Percentiles rank a stretch among this genome's conserved stretches.
Evolutionary conservation across 2,888 invertebrate genomes (phyloP).

Genomic region (Empis livida): DNA sequence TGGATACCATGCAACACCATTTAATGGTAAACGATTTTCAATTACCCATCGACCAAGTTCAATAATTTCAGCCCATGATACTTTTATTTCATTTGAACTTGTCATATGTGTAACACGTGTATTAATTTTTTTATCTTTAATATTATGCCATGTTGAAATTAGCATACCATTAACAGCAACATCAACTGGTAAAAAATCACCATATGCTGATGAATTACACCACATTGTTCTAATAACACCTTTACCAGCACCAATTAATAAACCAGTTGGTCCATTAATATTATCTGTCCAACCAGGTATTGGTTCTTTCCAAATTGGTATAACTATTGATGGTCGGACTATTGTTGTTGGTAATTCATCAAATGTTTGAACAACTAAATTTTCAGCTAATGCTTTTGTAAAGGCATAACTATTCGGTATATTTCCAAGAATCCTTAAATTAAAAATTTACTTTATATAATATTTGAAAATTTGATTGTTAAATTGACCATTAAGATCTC

Average conservation of each 20-base stretch:
- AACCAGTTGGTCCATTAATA: constrained; percentile 81
- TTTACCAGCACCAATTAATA: constrained; percentile 69
- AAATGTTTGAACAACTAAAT: constrained; percentile 66
- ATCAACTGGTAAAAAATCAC: constrained; percentile 70
- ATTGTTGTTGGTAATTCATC: constrained; percentile 64
- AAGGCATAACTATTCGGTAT: constrained; percentile 89
- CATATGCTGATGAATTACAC: constrained; percentile 62
- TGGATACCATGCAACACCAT: constrained; percentile 75
- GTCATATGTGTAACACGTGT: constrained; percentile 58
- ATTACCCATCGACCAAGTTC: constrained; percentile 65
- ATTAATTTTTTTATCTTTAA: constrained; percentile 19
- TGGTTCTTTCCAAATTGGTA: constrained; percentile 76
- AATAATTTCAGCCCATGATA: constrained; percentile 83
- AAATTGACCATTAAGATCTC: too few relatives aligned
- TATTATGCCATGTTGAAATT: constrained; percentile 27
- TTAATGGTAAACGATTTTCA: constrained; percentile 67
- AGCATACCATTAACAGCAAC: constrained; percentile 58
- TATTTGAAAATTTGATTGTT: too few relatives aligned
- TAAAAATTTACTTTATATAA: too few relatives aligned
- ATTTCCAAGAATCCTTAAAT: constrained; percentile 51
- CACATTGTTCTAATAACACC: constrained; percentile 84
- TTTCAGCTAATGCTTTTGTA: constrained; percentile 84
- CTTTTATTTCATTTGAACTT: constrained; percentile 65
- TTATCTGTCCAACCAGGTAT: constrained; percentile 88
- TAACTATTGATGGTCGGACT: constrained; percentile 78